A percentile compares a stretch with the other conserved stretches of the same genome.
phyloP scores from a whole-genome alignment of 2,797 vertebrate species.

The Prionace glauca region DNA sequence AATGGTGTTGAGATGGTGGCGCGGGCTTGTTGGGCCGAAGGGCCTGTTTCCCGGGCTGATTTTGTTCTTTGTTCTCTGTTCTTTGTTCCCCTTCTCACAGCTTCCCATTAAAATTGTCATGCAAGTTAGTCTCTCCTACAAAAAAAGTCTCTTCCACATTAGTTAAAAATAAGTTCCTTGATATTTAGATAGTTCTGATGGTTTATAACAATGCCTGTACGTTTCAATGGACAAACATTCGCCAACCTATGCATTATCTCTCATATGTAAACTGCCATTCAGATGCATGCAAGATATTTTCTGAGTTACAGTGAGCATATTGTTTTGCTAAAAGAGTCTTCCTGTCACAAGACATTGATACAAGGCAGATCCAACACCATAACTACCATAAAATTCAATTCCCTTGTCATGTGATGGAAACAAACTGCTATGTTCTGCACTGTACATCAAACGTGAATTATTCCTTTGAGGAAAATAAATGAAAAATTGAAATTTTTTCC shows the following conservation, averaged over 20 bases:
- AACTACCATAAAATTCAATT: neutral
- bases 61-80: no score
- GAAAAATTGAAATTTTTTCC: neutral
- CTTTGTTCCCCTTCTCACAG: neutral
- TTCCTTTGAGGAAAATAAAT: neutral
- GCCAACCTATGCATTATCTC: neutral
- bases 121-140: neutral
- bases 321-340: conserved; percentile 1
- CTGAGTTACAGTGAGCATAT: neutral
- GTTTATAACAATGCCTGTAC: neutral
- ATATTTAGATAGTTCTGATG: neutral
- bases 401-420: neutral
- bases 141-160: neutral
- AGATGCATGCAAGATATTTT: neutral
- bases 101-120: neutral
- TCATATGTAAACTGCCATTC: neutral
- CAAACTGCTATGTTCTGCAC: neutral
- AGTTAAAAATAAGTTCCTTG: neutral
- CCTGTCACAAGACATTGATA: neutral
- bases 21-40: no score
- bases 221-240: neutral
- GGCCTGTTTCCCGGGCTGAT: no score
- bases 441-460: neutral
- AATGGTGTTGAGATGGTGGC: neutral
- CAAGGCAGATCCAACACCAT: neutral